Conservation (phyloP, 2,888 invertebrate genomes). For the Drosophila mercatorum region DNA sequence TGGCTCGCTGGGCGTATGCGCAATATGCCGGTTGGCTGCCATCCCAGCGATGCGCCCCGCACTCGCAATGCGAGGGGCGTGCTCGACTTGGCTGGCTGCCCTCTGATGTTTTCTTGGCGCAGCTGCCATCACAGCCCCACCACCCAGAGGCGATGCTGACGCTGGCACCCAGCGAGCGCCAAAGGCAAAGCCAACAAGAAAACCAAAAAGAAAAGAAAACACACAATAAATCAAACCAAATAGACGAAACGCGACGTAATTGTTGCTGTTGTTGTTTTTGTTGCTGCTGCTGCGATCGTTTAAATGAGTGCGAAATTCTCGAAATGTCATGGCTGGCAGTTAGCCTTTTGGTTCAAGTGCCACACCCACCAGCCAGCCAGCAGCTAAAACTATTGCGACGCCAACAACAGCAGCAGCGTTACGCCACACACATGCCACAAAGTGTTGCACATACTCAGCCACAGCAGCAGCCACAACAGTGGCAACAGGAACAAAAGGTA, state of each 20-base stretch:
- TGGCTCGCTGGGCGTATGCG: conserved; percentile 63
- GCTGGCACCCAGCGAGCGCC: conserved; percentile 27
- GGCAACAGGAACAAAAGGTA: background rate
- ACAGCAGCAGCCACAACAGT: background rate
- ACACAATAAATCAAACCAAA: conserved; percentile 69
- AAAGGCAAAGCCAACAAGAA: conserved; percentile 20
- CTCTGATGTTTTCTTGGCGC: conserved; percentile 58
- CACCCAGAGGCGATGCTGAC: conserved; percentile 23
- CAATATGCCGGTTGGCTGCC: conserved; percentile 38
- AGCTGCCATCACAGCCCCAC: conserved; percentile 55
- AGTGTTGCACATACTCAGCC: conserved; percentile 21
- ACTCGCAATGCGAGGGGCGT: conserved; percentile 36
- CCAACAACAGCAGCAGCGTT: conserved; percentile 18
- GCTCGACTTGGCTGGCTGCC: conserved; percentile 49
- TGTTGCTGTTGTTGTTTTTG: conserved; percentile 8
- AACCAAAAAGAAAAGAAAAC: conserved; percentile 27
- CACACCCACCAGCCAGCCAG: conserved; percentile 19
- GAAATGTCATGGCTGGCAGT: conserved; percentile 76
- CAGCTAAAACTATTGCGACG: conserved; percentile 37
- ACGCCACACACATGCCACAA: conserved; percentile 12
- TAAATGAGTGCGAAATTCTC: conserved; percentile 74
- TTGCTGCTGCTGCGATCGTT: conserved; percentile 36
- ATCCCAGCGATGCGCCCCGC: conserved; percentile 3
- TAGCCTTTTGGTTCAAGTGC: conserved; percentile 62
- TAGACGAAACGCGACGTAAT: conserved; percentile 62